These are phyloP conservation scores for Rhogogaster chlorosoma DNA, from an alignment of 2,888 invertebrate species.

Conservation along the genomic window DNA sequence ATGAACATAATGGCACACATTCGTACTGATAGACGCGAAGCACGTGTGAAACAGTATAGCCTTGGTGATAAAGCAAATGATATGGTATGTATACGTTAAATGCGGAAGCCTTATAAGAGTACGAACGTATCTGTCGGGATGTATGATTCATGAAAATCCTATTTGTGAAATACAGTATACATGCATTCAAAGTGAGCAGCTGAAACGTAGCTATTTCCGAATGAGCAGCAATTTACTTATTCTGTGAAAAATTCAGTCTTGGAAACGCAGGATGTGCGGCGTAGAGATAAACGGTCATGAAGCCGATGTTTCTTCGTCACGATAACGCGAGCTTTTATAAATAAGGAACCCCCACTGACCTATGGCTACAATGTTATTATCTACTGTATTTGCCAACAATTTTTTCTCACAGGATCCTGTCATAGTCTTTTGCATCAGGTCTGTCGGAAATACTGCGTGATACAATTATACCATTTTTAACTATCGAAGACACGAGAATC, in stretches of 20 bases:
- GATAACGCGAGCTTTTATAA: background rate
- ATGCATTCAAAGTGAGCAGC: constrained; percentile 8
- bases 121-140: background rate
- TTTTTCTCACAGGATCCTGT: background rate
- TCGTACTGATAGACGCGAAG: background rate
- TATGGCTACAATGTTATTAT: background rate
- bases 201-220: constrained; percentile 7
- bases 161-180: background rate
- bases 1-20: background rate
- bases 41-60: constrained; percentile 38
- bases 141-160: constrained; percentile 19
- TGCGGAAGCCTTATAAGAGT: constrained; percentile 33
- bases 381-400: background rate
- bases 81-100: constrained; percentile 6
- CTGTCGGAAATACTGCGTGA: background rate
- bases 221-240: background rate
- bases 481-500: background rate
- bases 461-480: background rate
- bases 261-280: background rate
- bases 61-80: constrained; percentile 25
- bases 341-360: background rate
- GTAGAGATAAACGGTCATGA: background rate
- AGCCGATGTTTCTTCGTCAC: background rate
- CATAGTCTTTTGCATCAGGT: background rate
- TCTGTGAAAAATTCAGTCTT: background rate